Evolutionary conservation across 1,140 invertebrate species (phyloP), one percentile per base, ranked within the genome.

Genomic region (Neodiprion virginianus): DNA sequence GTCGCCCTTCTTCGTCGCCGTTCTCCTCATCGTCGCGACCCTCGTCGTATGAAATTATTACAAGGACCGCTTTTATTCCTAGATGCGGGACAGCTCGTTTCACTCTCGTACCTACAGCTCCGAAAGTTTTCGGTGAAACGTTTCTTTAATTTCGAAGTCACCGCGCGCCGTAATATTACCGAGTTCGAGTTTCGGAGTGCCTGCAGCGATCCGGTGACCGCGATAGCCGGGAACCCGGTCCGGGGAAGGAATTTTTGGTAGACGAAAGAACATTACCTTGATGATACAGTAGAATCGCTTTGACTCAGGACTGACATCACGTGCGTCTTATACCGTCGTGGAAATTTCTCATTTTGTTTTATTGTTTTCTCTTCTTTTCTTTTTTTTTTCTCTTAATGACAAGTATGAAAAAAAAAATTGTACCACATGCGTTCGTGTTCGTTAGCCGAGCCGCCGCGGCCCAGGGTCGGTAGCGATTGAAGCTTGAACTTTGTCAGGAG

Each of bases 21-120:
- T 40, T 40, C 28, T 40, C 28, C 28, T 40, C 28, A 40, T 40
- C 28, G 28, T 40, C 28, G 28, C 28, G 28, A 61, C 53, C 53
- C 53, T 61, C 53, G 53, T 61, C 53, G 53, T 61, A 61, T 61
- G 53, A 61, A 61, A 61, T 14, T 61, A 61, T 61, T 61, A 61
- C 8, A 61, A 61, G 53, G 53, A 61, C 53, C n/a, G 11, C n/a
- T 61, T 61, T 61, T 61, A 61, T 61, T 61, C 7, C 53, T 61
- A 8, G 53, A 11, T 61, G 11, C 53, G 28, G 28, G 28, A 40
- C 28, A 5, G 28, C 28, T 40, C 28, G 28, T 40, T 40, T 40
- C 28, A 40, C 28, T 40, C 28, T 5, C 28, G 5, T 40, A 40
- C 5, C 28, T 40, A 40, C 28, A 40, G 28, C 28, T 40, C 28